These are phyloP conservation scores for Stenotaenia linearis DNA, from an alignment of 2,888 invertebrate species.

Conservation along the genomic window DNA sequence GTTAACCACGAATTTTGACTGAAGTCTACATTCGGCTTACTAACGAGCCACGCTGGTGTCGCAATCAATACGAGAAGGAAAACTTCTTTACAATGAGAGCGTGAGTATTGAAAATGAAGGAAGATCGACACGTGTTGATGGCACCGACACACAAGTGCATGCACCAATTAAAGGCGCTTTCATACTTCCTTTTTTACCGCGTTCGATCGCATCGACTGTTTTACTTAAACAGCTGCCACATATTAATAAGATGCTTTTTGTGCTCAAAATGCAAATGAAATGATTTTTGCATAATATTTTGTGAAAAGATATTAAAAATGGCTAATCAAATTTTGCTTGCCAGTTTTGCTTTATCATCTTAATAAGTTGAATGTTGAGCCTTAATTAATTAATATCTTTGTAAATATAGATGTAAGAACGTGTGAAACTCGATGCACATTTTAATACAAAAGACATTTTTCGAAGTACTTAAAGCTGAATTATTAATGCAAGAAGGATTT, in stretches of 20 bases:
- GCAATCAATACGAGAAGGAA: not conserved
- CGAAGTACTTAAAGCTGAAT: not conserved
- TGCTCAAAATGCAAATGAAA: not conserved
- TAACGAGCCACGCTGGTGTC: not conserved
- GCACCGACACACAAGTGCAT: not conserved
- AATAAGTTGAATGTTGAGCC: not conserved
- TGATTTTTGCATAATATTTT: not conserved
- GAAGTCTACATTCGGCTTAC: not conserved
- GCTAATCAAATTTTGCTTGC: not conserved
- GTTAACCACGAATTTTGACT: not conserved
- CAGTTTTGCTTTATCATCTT: not conserved
- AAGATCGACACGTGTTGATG: constrained; percentile 8
- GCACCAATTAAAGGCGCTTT: not conserved
- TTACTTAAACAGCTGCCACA: not conserved
- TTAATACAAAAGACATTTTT: not conserved
- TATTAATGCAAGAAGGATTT: not conserved
- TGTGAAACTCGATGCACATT: too few species aligned
- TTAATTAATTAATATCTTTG: not conserved
- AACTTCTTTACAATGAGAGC: not conserved
- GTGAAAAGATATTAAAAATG: not conserved
- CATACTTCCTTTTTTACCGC: not conserved
- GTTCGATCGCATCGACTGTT: constrained; percentile 2
- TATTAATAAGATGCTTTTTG: not conserved
- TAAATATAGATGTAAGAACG: not conserved
- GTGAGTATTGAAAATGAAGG: not conserved